Percentiles rank a stretch among this genome's conserved stretches.
Evolutionary conservation across 2,888 invertebrate genomes (phyloP).

Genomic region (Dyspetes luteomarginatus): DNA sequence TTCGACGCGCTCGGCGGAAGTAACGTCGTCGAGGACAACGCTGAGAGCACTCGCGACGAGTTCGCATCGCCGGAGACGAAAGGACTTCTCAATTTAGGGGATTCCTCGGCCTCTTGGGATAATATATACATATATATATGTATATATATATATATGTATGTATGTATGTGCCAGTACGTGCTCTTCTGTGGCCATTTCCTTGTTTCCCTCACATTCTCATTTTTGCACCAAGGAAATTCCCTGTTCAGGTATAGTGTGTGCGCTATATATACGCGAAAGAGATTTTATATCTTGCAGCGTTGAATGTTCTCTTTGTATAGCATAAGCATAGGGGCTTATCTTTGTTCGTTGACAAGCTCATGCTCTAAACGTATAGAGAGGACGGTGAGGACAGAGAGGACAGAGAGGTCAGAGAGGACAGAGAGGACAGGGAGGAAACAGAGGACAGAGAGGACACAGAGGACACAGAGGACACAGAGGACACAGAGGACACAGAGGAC

Average conservation of each 20-base stretch:
- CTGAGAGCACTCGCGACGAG: conserved; percentile 20
- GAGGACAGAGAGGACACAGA: too few relatives aligned
- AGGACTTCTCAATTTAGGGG: conserved; percentile 52
- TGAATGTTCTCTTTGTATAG: conserved; percentile 44
- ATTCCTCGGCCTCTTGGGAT: conserved; percentile 20
- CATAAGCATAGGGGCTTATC: conserved; percentile 31
- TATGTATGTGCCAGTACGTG: conserved; percentile 17
- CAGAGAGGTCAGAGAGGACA: too few relatives aligned
- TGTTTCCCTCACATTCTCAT: conserved; percentile 2
- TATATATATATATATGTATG: neutral
- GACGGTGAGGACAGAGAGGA: too few relatives aligned
- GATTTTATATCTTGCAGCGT: conserved; percentile 12
- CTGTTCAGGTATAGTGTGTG: conserved; percentile 21
- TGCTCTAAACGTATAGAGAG: conserved; percentile 8
- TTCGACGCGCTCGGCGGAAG: conserved; percentile 47
- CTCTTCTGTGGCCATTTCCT: neutral
- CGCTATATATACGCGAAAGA: conserved; percentile 1
- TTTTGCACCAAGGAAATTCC: conserved; percentile 23
- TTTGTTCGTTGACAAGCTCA: conserved; percentile 21
- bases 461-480: too few relatives aligned
- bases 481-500: too few relatives aligned
- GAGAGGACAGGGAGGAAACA: too few relatives aligned
- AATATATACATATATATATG: neutral
- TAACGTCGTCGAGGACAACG: conserved; percentile 39
- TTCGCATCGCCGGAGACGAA: conserved; percentile 42